These are phyloP conservation scores for Seriola quinqueradiata DNA, from an alignment of 2,113 vertebrate genomes.

Conservation along the genomic window DNA sequence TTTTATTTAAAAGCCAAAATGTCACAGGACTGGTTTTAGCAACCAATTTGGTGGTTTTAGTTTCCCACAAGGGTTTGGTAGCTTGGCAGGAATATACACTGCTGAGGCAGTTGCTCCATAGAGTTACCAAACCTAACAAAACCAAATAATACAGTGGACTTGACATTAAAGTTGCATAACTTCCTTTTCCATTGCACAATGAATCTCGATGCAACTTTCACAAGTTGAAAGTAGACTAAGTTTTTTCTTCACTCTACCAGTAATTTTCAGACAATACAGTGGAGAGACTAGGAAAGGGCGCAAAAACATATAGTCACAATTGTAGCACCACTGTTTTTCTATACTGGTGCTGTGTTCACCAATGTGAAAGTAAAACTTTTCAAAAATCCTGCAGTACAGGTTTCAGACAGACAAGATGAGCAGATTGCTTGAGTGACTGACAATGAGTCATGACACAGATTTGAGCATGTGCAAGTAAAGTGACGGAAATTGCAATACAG, in stretches of 20 bases:
- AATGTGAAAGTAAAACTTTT: neutral
- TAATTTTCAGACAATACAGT: neutral
- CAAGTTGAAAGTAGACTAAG: neutral
- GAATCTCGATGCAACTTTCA: neutral
- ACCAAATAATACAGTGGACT: slow-evolving; percentile 28
- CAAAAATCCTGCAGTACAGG: neutral
- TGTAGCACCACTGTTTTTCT: neutral
- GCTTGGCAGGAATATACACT: neutral
- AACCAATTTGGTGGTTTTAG: neutral
- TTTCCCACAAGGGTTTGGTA: neutral
- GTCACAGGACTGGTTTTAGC: neutral
- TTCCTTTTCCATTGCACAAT: slow-evolving; percentile 27
- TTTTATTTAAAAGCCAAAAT: neutral
- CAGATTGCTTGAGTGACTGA: neutral
- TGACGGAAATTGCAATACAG: neutral
- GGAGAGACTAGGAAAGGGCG: rapidly evolving
- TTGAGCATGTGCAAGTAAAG: neutral
- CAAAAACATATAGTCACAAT: rapidly evolving
- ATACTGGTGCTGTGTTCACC: neutral
- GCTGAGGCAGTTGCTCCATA: slow-evolving; percentile 1
- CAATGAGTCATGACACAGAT: neutral
- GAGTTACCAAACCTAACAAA: slow-evolving; percentile 32
- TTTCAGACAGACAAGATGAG: slow-evolving; percentile 1
- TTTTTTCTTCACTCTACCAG: neutral
- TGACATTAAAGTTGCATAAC: slow-evolving; percentile 34